Evolutionary conservation across 2,797 vertebrate species (phyloP).

Genomic region (Coreius guichenoti): DNA sequence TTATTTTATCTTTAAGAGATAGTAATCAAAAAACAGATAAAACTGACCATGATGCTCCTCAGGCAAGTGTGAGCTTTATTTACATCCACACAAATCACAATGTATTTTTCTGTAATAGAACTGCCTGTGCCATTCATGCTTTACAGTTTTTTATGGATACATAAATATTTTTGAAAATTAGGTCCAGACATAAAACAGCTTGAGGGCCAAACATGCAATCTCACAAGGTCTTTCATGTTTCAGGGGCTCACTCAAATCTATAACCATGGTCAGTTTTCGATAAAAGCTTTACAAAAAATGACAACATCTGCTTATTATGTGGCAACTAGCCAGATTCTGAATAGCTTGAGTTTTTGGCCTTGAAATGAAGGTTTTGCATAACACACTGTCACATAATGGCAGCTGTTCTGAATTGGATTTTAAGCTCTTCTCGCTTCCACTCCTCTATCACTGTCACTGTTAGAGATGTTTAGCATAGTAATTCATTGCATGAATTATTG

Average conservation of each 20-base stretch:
- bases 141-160: background rate
- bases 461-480: background rate
- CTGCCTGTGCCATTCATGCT: background rate
- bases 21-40: background rate
- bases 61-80: background rate
- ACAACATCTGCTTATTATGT: constrained; percentile 21
- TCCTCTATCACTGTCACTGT: constrained; percentile 17
- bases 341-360: constrained; percentile 17
- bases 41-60: background rate
- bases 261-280: background rate
- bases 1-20: background rate
- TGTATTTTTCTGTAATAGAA: background rate
- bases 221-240: constrained; percentile 17
- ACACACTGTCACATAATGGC: background rate
- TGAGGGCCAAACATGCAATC: background rate
- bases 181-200: constrained; percentile 1
- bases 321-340: background rate
- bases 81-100: background rate
- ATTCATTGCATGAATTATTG: constrained; percentile 10
- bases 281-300: constrained; percentile 18
- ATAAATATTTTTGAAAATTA: constrained; percentile 11
- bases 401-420: constrained; percentile 7
- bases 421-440: background rate
- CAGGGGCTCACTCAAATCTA: constrained; percentile 25
- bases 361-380: constrained; percentile 15